Percentiles rank a stretch among this genome's conserved stretches.
phyloP scores from a whole-genome alignment of 2,888 invertebrate species.

The Eilema sororculum region DNA sequence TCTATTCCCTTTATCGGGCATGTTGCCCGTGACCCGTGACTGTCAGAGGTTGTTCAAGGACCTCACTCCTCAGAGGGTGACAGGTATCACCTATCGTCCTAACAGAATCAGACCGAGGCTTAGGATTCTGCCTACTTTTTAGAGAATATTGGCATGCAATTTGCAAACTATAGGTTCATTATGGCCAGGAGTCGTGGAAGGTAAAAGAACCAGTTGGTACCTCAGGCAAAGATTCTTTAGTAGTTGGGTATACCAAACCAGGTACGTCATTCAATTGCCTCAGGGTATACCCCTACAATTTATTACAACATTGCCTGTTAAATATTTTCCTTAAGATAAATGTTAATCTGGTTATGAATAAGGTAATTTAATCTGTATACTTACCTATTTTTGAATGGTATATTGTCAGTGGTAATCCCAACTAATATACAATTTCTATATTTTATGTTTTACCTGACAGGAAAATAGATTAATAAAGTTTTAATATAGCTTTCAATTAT shows the following conservation, averaged over 20 bases:
- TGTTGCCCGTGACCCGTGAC: no score
- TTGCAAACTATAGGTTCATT: neutral
- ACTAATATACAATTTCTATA: neutral
- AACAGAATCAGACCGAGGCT: no score
- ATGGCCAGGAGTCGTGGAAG: neutral
- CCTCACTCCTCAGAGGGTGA: no score
- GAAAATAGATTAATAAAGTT: neutral
- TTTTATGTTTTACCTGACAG: neutral
- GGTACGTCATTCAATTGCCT: neutral
- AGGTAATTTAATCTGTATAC: neutral
- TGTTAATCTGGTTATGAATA: neutral
- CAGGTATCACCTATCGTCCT: no score
- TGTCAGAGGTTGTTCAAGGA: no score
- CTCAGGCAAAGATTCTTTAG: neutral
- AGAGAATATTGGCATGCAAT: no score
- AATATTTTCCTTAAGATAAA: neutral
- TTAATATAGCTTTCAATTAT: neutral
- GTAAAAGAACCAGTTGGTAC: neutral
- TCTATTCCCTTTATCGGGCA: no score
- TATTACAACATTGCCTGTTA: neutral
- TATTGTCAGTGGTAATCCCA: neutral
- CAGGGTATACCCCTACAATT: neutral
- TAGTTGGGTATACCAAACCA: neutral
- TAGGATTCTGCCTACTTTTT: no score
- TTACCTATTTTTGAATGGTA: neutral